Conservation (phyloP, 2,113 vertebrate genomes). For the Hypanus sabinus region DNA sequence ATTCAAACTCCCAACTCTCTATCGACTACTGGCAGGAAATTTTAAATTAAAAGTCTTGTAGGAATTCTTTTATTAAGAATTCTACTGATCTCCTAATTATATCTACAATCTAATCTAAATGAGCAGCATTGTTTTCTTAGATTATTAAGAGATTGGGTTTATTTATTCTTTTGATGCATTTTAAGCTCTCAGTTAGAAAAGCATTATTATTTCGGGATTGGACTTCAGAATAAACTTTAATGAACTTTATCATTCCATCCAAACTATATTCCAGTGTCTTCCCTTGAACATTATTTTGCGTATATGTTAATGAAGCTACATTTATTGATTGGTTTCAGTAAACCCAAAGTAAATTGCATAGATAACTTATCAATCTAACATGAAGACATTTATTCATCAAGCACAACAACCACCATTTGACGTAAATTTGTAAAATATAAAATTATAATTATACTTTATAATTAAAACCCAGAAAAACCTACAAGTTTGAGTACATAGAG, state of each 20-base stretch:
- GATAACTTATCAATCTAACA: background rate
- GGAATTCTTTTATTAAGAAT: background rate
- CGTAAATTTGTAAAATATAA: background rate
- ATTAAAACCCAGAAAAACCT: too few species aligned
- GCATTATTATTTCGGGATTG: background rate
- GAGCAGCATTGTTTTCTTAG: background rate
- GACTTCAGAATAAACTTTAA: background rate
- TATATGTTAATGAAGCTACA: background rate
- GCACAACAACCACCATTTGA: background rate
- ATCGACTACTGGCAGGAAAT: too few species aligned
- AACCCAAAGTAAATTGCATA: background rate
- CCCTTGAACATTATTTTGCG: background rate
- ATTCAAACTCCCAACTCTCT: background rate
- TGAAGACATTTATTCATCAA: background rate
- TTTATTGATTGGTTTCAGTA: background rate
- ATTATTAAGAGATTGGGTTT: background rate
- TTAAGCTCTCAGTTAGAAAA: background rate
- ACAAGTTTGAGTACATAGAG: too few species aligned
- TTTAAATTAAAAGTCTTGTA: background rate
- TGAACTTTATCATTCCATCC: background rate
- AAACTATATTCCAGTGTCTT: background rate
- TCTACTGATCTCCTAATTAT: background rate
- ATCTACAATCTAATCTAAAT: background rate
- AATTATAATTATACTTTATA: background rate
- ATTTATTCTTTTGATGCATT: constrained; percentile 1